Conservation (phyloP, 2,888 invertebrate genomes). For the Xestia ashworthii region DNA sequence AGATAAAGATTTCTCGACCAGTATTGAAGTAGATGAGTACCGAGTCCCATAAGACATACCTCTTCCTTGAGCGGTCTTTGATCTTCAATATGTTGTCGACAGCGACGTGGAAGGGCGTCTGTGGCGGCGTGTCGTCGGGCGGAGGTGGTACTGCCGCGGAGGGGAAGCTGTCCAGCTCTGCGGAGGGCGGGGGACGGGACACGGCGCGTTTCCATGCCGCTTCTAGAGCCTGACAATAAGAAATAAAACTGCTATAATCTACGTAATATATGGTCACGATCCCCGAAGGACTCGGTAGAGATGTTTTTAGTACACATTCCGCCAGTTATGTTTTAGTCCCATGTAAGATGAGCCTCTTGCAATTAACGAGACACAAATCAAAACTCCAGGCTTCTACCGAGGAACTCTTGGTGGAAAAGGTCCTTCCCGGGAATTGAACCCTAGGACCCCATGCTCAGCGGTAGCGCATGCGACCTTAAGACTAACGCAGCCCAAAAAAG, state of each 20-base stretch:
- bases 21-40: too few species aligned
- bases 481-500: not conserved
- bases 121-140: constrained; percentile 32
- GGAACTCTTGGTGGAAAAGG: not conserved
- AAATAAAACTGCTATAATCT: not conserved
- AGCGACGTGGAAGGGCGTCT: constrained; percentile 70
- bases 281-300: not conserved
- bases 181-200: constrained; percentile 62
- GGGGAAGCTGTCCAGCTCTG: constrained; percentile 67
- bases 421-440: not conserved
- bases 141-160: constrained; percentile 52
- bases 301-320: not conserved
- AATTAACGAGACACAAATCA: not conserved
- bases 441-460: not conserved
- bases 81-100: constrained; percentile 70
- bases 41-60: too few species aligned
- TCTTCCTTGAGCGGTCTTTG: constrained; percentile 67
- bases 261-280: not conserved
- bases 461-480: not conserved
- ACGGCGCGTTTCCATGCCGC: constrained; percentile 76
- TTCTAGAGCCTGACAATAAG: constrained; percentile 73
- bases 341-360: not conserved
- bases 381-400: not conserved
- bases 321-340: not conserved
- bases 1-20: too few species aligned